Evolutionary conservation across 1,140 invertebrate genomes (phyloP), one percentile per base, ranked within the genome.

Genomic region (Rhagoletis pomonella): DNA sequence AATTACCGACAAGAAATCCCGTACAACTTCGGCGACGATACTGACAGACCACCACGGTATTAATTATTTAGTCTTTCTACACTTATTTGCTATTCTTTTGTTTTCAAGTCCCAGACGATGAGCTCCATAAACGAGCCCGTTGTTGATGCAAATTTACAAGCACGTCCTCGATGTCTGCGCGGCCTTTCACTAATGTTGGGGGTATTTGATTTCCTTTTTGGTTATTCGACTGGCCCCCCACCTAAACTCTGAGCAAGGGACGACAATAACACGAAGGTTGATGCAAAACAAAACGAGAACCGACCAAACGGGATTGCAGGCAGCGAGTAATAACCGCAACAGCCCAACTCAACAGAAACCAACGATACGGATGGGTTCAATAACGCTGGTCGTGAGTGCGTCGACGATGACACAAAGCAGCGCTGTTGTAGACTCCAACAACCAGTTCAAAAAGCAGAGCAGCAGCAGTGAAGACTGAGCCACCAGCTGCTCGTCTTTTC

Each of bases 201-300:
- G 73, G 55, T 81, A 81, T 81, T 81, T 81, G 73, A 81, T 81
- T 81, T 81, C 19, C 73, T 81, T 81, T 81, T 81, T 29, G 44
- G 42, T 81, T 81, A 55, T 29, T 81, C 64, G 64, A 81, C n/a
- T 55, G 44, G 39, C 73, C 73, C 73, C 73, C 73, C 42, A 81
- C 73, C 47, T 55, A 55, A 81, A 50, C 73, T 55, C 73, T 19
- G 9, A 19, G 73, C 67, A 39, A 29, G 29, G 14, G 69, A 81
- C 47, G 47, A 81, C n/a, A 81, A 81, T 55, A 81, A 81, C 47
- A 81, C 73, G 73, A 81, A 55, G 17, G 55, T 47, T 81, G 55
- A 44, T 7, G 73, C 47, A 55, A 81, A 81, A 81, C 47, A 81
- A 81, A 81, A 19, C 47, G 42, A 81, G 73, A 81, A 81, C 39